Percentiles rank a stretch among this genome's conserved stretches.
These are phyloP conservation scores for Coboldia fuscipes DNA, from an alignment of 1,140 invertebrate genomes.

Conservation along the genomic window DNA sequence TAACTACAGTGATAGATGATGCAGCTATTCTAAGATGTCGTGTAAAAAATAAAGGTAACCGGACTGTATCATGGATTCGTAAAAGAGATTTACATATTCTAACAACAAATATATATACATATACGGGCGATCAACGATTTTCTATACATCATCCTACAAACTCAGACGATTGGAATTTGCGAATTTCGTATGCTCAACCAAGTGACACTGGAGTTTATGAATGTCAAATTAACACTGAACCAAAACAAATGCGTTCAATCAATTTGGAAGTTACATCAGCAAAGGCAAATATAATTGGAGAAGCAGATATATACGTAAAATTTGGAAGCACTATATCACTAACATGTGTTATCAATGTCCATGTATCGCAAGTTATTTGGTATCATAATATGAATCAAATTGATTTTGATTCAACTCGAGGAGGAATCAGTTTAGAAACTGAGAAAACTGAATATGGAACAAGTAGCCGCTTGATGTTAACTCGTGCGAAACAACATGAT, in stretches of 20 bases:
- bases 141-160: constrained; percentile 62
- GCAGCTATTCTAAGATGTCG: constrained; percentile 58
- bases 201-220: constrained; percentile 75
- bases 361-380: constrained; percentile 36
- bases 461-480: constrained; percentile 71
- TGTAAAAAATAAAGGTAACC: constrained; percentile 67
- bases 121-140: constrained; percentile 70
- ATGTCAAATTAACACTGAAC: constrained; percentile 65
- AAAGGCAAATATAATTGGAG: constrained; percentile 62
- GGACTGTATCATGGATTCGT: constrained; percentile 83
- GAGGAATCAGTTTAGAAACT: constrained; percentile 73
- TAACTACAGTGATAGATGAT: constrained; percentile 66
- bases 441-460: constrained; percentile 75
- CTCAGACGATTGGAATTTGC: constrained; percentile 79
- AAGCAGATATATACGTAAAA: constrained; percentile 74
- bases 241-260: constrained; percentile 64
- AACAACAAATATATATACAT: constrained; percentile 66
- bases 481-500: constrained; percentile 61
- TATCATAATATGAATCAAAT: constrained; percentile 20
- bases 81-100: constrained; percentile 75
- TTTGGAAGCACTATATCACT: constrained; percentile 77
- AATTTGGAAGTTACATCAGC: constrained; percentile 62
- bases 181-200: constrained; percentile 68
- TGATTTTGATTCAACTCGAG: constrained; percentile 67
- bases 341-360: constrained; percentile 69